Conservation (phyloP, 2,113 vertebrate genomes). For the Chaetodon auriga region DNA sequence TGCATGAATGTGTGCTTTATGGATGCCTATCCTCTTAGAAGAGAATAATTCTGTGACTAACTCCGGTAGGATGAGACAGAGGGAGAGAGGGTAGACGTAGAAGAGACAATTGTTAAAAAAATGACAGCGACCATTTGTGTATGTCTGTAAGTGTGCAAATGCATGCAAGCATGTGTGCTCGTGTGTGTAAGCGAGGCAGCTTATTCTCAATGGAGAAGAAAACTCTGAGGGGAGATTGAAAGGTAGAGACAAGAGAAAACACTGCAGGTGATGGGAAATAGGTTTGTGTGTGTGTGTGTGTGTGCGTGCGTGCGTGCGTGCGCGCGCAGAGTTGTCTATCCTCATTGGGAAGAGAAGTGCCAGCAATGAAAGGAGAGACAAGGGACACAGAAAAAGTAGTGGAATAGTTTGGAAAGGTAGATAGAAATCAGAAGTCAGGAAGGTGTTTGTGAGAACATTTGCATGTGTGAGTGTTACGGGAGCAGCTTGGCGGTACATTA, state of each 20-base stretch:
- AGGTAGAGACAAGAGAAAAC: constrained; percentile 15
- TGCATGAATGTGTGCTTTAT: constrained; percentile 1
- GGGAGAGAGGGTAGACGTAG: neutral
- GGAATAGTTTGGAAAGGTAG: neutral
- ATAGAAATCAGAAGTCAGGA: neutral
- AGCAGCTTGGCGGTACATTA: constrained; percentile 28
- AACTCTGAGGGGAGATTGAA: constrained; percentile 11
- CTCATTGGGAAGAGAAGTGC: neutral
- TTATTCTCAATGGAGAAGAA: constrained; percentile 22
- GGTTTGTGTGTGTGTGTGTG: neutral
- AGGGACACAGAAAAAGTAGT: neutral
- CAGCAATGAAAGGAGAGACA: neutral
- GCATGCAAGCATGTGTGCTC: neutral
- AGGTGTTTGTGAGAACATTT: constrained; percentile 23
- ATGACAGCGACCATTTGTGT: constrained; percentile 15
- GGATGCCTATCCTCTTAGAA: constrained; percentile 9
- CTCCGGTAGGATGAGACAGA: constrained; percentile 8
- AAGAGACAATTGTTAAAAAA: constrained; percentile 9
- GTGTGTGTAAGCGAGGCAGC: constrained; percentile 7
- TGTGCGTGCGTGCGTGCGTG: neutral
- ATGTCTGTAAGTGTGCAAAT: neutral
- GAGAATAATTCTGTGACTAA: constrained; percentile 24
- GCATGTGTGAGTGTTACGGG: neutral
- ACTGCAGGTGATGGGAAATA: constrained; percentile 10
- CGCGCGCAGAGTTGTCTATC: neutral